Evolutionary conservation across 2,113 vertebrate species (phyloP).

Genomic region (Charadrius vociferus): DNA sequence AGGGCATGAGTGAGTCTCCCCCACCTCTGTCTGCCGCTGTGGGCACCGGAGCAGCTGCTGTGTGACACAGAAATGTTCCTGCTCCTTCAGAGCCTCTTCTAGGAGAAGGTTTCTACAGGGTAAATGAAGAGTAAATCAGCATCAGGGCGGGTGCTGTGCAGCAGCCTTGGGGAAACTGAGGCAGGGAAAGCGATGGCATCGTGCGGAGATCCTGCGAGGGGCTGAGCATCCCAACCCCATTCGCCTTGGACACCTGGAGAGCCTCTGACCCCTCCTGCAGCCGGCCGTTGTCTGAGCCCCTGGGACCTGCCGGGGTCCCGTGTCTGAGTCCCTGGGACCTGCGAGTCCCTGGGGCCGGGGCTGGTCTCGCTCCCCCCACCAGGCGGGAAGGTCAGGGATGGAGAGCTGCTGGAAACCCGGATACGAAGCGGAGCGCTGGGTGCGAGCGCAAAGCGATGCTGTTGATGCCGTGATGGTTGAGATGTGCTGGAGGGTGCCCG

Average conservation of each 20-base stretch:
- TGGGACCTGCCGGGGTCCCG: neutral
- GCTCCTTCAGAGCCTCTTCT: neutral
- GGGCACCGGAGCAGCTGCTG: neutral
- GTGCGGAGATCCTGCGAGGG: rapidly evolving
- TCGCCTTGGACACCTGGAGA: rapidly evolving
- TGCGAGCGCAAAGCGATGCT: neutral
- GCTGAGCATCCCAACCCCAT: neutral
- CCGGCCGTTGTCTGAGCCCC: neutral
- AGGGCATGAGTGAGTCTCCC: rapidly evolving
- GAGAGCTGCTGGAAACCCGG: rapidly evolving
- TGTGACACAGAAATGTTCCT: neutral
- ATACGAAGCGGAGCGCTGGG: rapidly evolving
- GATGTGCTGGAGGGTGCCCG: neutral
- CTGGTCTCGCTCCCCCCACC: neutral
- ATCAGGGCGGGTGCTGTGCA: neutral
- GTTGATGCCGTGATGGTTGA: neutral
- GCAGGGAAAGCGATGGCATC: rapidly evolving
- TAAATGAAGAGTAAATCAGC: neutral
- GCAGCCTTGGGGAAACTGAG: neutral
- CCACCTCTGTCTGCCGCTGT: neutral
- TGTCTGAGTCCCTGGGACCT: neutral
- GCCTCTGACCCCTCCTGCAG: neutral
- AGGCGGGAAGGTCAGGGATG: neutral
- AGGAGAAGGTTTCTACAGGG: neutral
- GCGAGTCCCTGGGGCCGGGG: too few relatives aligned